Base-by-base conservation (phyloP, 2,797 vertebrate genomes). In the Liasis olivaceus region DNA sequence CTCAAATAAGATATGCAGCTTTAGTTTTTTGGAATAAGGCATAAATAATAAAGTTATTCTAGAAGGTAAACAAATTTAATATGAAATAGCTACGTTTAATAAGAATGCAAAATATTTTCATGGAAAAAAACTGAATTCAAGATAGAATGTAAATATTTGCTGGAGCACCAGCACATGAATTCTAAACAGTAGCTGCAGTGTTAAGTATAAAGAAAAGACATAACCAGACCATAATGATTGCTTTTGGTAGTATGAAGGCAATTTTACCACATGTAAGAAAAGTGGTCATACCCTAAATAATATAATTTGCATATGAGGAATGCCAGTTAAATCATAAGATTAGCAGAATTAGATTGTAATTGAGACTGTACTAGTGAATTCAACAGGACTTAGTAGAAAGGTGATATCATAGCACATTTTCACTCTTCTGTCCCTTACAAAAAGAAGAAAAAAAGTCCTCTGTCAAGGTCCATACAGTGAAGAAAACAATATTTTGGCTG, bases 121-220 rank as follows among this genome's bases (percentile, higher is more conserved):
- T 17, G 22, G 47, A 26, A 42, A 58, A 69, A 7, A 91, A 3
- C 11, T 59, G 31, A 87, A 69, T 87, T 69, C 15, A 69, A 69
- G n/a, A 88, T 0, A 59, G 17, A 60, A 91, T 91, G 51, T 81
- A 88, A 91, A 77, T 87, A 51, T 91, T 88, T 91, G 86, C 17
- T n/a, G 42, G 17, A 88, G 26, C 64, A 91, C 77, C 56, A 91
- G 60, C 69, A 8, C 36, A 22, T 77, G 85, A 77, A 60, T 60
- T n/a, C 42, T 87, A 72, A 91, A 91, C 15, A 91, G 85, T 60
- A 60, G 26, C 54, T 60, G 31, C 28, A 36, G 8, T 22, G 77
- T 86, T 58, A 86, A 59, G 5, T 9, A 20, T 31, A 56, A 22
- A 28, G 63, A 42, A 60, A 22, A 47, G 3, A 5, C 13, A 91